phyloP scores from a whole-genome alignment of 2,888 invertebrate genomes.

The Atrina japonica region DNA sequence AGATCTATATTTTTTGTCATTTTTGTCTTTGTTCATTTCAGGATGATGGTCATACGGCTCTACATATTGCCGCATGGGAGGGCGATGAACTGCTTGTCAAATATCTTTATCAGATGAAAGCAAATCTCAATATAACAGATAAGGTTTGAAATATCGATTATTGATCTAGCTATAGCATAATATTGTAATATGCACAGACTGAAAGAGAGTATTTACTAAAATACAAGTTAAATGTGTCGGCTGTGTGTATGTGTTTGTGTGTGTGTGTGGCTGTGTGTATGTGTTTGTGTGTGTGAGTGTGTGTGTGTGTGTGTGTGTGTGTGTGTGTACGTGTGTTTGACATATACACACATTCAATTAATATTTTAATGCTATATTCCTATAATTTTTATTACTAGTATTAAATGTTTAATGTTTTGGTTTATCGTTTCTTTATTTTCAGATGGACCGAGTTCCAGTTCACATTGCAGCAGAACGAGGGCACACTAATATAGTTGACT shows the following conservation, averaged over 20 bases:
- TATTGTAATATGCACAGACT: too few species aligned
- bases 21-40: conserved; percentile 55
- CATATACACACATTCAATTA: too few species aligned
- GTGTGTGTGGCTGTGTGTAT: too few species aligned
- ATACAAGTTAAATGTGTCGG: too few species aligned
- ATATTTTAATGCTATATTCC: not conserved
- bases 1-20: too few species aligned
- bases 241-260: too few species aligned
- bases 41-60: conserved; percentile 95
- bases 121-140: conserved; percentile 96
- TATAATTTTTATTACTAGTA: too few species aligned
- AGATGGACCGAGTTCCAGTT: conserved; percentile 96
- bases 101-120: conserved; percentile 96
- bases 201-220: too few species aligned
- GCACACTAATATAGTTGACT: conserved; percentile 96
- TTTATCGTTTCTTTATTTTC: conserved; percentile 18
- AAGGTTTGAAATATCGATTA: conserved; percentile 84
- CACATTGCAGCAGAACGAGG: conserved; percentile 99
- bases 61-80: conserved; percentile 97
- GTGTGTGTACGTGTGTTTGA: too few species aligned
- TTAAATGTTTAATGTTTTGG: not conserved
- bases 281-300: too few species aligned
- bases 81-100: conserved; percentile 97
- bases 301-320: too few species aligned
- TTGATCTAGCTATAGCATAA: too few species aligned